A percentile compares a stretch with the other conserved stretches of the same genome.
phyloP scores from a whole-genome alignment of 2,113 vertebrate species.

The Narcine bancroftii region DNA sequence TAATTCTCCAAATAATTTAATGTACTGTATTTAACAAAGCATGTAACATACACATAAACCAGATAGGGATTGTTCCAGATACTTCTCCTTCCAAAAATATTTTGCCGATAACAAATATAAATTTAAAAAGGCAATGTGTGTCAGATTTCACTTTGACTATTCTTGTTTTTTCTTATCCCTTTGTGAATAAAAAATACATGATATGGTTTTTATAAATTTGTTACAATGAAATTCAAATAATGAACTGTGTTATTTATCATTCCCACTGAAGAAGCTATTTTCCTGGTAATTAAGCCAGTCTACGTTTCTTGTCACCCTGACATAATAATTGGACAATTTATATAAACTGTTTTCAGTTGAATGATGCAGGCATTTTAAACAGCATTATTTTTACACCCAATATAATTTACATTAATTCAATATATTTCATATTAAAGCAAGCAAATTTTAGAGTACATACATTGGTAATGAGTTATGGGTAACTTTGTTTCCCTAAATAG shows the following conservation, averaged over 20 bases:
- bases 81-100: neutral
- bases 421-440: neutral
- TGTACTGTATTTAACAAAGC: neutral
- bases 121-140: neutral
- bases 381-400: neutral
- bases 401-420: neutral
- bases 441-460: neutral
- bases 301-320: neutral
- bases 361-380: neutral
- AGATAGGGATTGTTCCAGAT: neutral
- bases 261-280: neutral
- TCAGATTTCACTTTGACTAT: neutral
- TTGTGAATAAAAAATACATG: constrained; percentile 3
- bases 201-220: neutral
- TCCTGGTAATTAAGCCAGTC: neutral
- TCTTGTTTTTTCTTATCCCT: neutral
- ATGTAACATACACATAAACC: neutral
- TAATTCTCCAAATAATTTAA: neutral
- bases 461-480: neutral
- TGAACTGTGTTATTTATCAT: neutral
- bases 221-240: neutral
- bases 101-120: neutral
- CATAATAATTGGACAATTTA: constrained; percentile 14
- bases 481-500: neutral
- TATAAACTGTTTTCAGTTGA: neutral